Evolutionary conservation across 2,113 vertebrate genomes (phyloP).

Genomic region (Dicerorhinus sumatrensis): DNA sequence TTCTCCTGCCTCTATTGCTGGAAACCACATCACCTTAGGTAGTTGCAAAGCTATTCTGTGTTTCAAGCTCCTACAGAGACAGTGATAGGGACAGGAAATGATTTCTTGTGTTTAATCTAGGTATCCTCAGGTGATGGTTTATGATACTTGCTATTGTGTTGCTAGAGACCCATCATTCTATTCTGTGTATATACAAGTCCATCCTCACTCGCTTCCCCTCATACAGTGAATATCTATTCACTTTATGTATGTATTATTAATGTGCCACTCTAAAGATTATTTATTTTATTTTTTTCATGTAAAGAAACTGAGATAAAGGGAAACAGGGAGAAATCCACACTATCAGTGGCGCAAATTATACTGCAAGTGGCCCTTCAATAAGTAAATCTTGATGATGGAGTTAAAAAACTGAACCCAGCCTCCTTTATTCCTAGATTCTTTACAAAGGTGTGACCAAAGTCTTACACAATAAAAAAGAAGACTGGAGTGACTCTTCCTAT

Average conservation of each 20-base stretch:
- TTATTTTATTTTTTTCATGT: neutral
- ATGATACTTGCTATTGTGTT: neutral
- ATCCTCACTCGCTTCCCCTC: neutral
- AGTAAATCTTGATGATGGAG: neutral
- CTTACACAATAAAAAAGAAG: neutral
- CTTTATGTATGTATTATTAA: neutral
- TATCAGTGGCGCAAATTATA: neutral
- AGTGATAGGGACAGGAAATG: neutral
- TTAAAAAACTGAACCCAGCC: neutral
- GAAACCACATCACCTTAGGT: neutral
- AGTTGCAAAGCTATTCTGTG: neutral
- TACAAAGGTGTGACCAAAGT: neutral
- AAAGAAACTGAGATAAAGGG: neutral
- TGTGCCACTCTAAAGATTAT: neutral
- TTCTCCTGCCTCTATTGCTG: neutral
- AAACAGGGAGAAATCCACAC: neutral
- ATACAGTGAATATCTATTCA: neutral
- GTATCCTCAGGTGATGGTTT: neutral
- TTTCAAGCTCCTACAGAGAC: neutral
- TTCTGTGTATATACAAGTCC: neutral
- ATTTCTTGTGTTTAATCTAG: constrained; percentile 2
- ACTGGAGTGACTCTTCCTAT: neutral
- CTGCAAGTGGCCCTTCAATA: neutral
- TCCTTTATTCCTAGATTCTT: constrained; percentile 1
- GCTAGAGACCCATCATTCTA: neutral